A percentile compares a stretch with the other conserved stretches of the same genome.
Conservation (phyloP, 2,888 invertebrate genomes). For the Drosophila setosimentum region DNA sequence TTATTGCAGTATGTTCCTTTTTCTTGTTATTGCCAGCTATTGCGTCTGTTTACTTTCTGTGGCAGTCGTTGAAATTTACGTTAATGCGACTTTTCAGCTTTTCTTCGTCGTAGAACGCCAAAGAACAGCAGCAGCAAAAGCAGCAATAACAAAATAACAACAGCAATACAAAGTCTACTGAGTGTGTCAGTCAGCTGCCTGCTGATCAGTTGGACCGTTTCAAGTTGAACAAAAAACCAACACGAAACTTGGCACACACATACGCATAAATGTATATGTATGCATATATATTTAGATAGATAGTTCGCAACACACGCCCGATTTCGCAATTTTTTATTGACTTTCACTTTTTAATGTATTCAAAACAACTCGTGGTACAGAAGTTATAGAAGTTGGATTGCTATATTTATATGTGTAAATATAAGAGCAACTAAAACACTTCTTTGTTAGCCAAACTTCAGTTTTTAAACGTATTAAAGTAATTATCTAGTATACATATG, state of each 20-base stretch:
- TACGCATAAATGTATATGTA: slow-evolving; percentile 15
- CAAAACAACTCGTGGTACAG: not conserved
- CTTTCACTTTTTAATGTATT: slow-evolving; percentile 57
- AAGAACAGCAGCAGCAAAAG: slow-evolving; percentile 23
- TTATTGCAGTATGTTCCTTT: slow-evolving; percentile 43
- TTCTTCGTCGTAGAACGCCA: slow-evolving; percentile 35
- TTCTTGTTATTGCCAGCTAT: slow-evolving; percentile 30
- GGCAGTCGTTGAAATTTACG: slow-evolving; percentile 51
- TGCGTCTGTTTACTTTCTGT: slow-evolving; percentile 43
- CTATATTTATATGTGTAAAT: not conserved
- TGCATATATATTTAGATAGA: slow-evolving; percentile 32
- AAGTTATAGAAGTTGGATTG: slow-evolving; percentile 7
- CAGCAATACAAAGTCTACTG: slow-evolving; percentile 49
- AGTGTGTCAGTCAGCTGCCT: slow-evolving; percentile 24
- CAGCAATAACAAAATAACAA: slow-evolving; percentile 24
- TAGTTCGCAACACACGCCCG: slow-evolving; percentile 56
- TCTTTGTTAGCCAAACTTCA: slow-evolving; percentile 5
- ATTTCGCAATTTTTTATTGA: slow-evolving; percentile 76
- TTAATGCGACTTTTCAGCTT: slow-evolving; percentile 71
- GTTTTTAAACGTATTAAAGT: slow-evolving; percentile 17
- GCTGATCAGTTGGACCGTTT: slow-evolving; percentile 36
- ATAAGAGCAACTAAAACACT: slow-evolving; percentile 17
- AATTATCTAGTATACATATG: slow-evolving; percentile 49
- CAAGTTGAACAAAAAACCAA: slow-evolving; percentile 46
- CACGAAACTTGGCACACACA: slow-evolving; percentile 41